Conservation (phyloP, 2,113 vertebrate species). For the Ardeotis arabs region DNA sequence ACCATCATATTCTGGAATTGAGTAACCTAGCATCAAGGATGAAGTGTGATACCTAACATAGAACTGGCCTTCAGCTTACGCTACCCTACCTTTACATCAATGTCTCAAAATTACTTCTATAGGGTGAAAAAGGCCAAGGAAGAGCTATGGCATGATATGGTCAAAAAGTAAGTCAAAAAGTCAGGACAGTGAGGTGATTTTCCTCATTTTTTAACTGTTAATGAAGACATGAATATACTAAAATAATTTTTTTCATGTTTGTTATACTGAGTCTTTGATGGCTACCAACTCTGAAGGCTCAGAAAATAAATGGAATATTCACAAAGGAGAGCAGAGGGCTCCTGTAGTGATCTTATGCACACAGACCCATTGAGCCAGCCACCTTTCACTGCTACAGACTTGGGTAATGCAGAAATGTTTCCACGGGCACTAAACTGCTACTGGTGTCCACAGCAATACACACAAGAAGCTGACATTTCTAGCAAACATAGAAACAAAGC, state of each 20-base stretch:
- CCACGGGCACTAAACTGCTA: not conserved
- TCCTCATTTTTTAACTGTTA: not conserved
- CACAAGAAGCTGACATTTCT: not conserved
- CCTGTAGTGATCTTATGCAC: not conserved
- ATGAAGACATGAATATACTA: not conserved
- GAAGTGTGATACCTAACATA: not conserved
- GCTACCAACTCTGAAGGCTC: not conserved
- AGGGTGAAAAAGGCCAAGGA: not conserved
- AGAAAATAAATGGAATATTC: not conserved
- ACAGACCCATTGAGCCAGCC: not conserved
- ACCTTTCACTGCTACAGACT: not conserved
- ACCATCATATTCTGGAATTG: not conserved
- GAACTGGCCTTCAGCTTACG: not conserved
- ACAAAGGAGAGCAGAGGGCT: not conserved
- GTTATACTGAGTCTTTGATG: not conserved
- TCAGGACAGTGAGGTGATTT: not conserved
- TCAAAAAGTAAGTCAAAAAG: not conserved
- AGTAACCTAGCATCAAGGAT: not conserved
- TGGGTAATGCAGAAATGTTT: not conserved
- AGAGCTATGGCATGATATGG: not conserved
- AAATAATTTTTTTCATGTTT: not conserved
- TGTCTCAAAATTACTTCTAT: not conserved
- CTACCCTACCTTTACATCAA: not conserved
- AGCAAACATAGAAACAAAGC: not conserved
- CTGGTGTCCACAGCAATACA: not conserved